These are phyloP conservation scores for Atrichornis clamosus DNA, from an alignment of 2,113 vertebrate species.

Conservation along the genomic window DNA sequence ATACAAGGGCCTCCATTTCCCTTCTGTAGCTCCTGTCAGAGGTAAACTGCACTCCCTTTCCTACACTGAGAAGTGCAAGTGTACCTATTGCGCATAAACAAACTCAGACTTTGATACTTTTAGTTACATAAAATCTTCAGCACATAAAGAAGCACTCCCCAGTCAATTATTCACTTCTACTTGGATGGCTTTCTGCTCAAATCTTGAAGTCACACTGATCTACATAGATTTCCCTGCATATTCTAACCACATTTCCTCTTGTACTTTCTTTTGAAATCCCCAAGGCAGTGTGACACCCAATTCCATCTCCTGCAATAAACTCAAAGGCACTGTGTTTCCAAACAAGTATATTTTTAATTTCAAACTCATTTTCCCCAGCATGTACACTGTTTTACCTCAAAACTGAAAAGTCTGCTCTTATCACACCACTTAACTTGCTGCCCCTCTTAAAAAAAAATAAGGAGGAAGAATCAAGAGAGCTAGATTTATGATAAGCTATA, in stretches of 20 bases:
- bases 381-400: background rate
- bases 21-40: background rate
- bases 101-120: constrained; percentile 62
- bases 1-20: background rate
- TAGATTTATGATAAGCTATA: constrained; percentile 22
- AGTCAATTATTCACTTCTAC: constrained; percentile 58
- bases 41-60: background rate
- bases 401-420: background rate
- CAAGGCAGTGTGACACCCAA: background rate
- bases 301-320: background rate
- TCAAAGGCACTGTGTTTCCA: background rate
- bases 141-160: constrained; percentile 6
- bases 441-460: background rate
- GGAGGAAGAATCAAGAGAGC: background rate
- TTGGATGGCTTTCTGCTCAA: background rate
- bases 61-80: background rate
- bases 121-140: constrained; percentile 56
- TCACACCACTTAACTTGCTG: background rate
- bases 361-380: background rate
- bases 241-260: constrained; percentile 35
- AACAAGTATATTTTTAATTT: background rate
- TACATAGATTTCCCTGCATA: background rate
- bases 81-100: constrained; percentile 36
- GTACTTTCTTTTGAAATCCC: constrained; percentile 1
- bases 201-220: constrained; percentile 9